These are phyloP conservation scores for Latrodectus elegans DNA, from an alignment of 2,888 invertebrate species.

Conservation along the genomic window DNA sequence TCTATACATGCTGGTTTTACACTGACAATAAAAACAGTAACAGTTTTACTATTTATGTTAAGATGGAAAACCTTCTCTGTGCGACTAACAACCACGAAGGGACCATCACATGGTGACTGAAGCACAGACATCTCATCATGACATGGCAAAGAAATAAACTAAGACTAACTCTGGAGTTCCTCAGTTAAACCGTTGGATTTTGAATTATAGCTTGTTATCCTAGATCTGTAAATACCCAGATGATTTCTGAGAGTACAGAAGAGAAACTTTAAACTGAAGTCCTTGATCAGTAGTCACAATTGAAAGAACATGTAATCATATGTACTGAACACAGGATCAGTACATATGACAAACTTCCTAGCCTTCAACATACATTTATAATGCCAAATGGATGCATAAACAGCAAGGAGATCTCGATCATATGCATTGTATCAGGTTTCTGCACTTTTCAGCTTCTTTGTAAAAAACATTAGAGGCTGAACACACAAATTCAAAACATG, in stretches of 20 bases:
- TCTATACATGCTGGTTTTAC: no score
- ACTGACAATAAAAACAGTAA: no score
- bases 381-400: background rate
- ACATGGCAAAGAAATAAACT: no score
- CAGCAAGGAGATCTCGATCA: background rate
- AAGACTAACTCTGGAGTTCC: background rate
- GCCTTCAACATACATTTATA: background rate
- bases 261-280: background rate
- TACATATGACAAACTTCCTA: background rate
- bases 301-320: background rate
- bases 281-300: background rate
- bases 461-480: background rate
- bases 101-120: no score
- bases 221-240: background rate
- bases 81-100: no score
- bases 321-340: background rate
- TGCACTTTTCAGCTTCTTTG: background rate
- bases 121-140: no score
- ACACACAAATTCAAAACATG: background rate
- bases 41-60: no score
- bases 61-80: no score
- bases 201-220: background rate
- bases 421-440: background rate
- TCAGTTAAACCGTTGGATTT: background rate
- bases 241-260: background rate